These are phyloP conservation scores for Gouania willdenowi DNA, from an alignment of 2,797 vertebrate species.

Conservation along the genomic window DNA sequence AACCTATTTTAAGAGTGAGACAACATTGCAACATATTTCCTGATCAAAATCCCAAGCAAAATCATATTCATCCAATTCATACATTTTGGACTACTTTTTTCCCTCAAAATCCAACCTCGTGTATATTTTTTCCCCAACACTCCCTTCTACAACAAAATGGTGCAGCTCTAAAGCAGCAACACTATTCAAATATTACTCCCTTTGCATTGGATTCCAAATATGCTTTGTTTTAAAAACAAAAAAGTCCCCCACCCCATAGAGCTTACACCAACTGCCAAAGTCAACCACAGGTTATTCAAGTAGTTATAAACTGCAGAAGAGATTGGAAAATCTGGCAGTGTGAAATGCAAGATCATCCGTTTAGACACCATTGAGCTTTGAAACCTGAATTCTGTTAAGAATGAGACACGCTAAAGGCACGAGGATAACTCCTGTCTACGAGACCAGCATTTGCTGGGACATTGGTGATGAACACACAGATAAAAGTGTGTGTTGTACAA, in stretches of 20 bases:
- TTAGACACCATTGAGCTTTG: slow-evolving; percentile 57
- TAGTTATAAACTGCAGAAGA: slow-evolving; percentile 67
- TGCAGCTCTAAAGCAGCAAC: slow-evolving; percentile 49
- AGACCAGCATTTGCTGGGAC: slow-evolving; percentile 30
- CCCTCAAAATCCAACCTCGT: no score
- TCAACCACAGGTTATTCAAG: slow-evolving; percentile 70
- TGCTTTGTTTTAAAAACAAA: slow-evolving; percentile 59
- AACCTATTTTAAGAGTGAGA: slow-evolving; percentile 7
- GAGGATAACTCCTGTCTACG: slow-evolving; percentile 42
- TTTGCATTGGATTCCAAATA: slow-evolving; percentile 63
- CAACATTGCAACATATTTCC: no score
- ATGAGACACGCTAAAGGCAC: slow-evolving; percentile 58
- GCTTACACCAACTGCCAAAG: slow-evolving; percentile 58
- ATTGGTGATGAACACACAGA: no score
- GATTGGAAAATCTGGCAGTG: slow-evolving; percentile 13
- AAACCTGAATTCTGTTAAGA: slow-evolving; percentile 29
- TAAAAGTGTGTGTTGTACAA: no score
- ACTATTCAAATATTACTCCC: slow-evolving; percentile 48
- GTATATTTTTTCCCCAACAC: no score
- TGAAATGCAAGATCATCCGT: slow-evolving; percentile 25
- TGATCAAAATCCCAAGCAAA: no score
- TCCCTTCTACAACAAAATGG: slow-evolving; percentile 21
- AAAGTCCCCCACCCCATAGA: slow-evolving; percentile 51
- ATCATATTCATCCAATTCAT: no score
- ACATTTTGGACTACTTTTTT: no score